Base-by-base conservation (phyloP, 2,113 vertebrate genomes). In the Physeter macrocephalus region DNA sequence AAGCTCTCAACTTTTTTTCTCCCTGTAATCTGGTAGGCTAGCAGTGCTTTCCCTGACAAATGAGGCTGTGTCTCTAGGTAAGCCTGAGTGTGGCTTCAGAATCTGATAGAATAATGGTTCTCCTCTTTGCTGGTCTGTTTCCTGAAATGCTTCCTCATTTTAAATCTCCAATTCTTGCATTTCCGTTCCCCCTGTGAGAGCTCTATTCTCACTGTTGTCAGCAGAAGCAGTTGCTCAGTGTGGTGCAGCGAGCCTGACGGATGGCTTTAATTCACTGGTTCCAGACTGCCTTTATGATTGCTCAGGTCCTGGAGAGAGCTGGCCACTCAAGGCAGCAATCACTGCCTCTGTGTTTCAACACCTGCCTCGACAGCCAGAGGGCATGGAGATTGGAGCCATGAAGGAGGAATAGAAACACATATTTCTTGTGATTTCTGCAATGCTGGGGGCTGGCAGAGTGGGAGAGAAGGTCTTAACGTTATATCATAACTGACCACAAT, bases 201-300 rank as follows among this genome's bases (percentile, higher is more conserved):
- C 74, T 88, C 69, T 66, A 75, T 98, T 97, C 95, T 98, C 97
- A 92, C 25, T 93, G 92, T 98, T 98, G 98, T 88, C 98, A 96
- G 96, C 86, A 97, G 95, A 98, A 95, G 72, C 52, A 80, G 93
- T 98, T 98, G 97, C 97, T 98, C 96, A 97, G 77, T 84, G 96
- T 95, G 95, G 88, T 94, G 95, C 96, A 97, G 98, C 80, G 82
- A 98, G 95, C 97, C 94, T 99, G 99, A 99, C 98, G 96, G 97
- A 99, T 98, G 97, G 87, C 97, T 99, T 98, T 98, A 99, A 99
- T 99, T 98, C 98, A 88, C 98, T 98, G 98, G 98, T 98, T 95
- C 92, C 97, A 97, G 95, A 87, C 96, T 93, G 83, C 93, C 97
- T 99, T 98, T 98, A 97, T 98, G 98, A 86, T 98, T 98, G 90